Evolutionary conservation across 35 echinoderm and acorn worm genomes (phyloP).

Genomic region (Heliocidaris erythrogramma): DNA sequence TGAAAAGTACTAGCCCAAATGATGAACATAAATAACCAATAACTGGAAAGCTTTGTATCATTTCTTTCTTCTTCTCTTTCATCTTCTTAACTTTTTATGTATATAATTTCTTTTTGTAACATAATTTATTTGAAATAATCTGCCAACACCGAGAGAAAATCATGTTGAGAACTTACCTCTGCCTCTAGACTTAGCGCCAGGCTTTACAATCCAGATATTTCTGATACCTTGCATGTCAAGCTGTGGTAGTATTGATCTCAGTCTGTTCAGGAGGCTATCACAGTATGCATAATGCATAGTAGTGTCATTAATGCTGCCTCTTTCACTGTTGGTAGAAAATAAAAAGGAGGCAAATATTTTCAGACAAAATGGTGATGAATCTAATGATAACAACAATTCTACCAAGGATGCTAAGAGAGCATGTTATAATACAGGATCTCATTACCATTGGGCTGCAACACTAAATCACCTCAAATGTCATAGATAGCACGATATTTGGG

Average conservation of each 20-base stretch:
- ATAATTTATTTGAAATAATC: no score
- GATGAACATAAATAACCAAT: no score
- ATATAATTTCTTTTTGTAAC: no score
- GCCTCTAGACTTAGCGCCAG: constrained; percentile 92
- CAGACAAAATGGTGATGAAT: not conserved
- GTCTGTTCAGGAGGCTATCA: constrained; percentile 72
- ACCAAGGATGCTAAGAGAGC: not conserved
- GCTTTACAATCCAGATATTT: constrained; percentile 99
- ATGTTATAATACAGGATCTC: not conserved
- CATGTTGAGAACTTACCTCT: constrained; percentile 62
- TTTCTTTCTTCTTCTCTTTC: no score
- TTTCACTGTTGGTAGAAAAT: constrained; percentile 64
- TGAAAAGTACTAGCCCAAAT: no score
- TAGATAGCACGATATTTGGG: no score
- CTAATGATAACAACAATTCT: not conserved
- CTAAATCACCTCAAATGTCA: no score
- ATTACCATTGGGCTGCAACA: not conserved
- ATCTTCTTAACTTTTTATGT: no score
- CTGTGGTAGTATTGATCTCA: constrained; percentile 63
- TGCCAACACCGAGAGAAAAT: no score
- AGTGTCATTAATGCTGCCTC: constrained; percentile 67
- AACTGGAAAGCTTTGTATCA: no score
- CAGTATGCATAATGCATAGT: constrained; percentile 60
- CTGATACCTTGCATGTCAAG: constrained; percentile 84
- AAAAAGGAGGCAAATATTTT: not conserved